Percentiles rank a stretch among this genome's conserved stretches.
phyloP scores from a whole-genome alignment of 2,113 vertebrate species.

The human (Homo sapiens) region DNA sequence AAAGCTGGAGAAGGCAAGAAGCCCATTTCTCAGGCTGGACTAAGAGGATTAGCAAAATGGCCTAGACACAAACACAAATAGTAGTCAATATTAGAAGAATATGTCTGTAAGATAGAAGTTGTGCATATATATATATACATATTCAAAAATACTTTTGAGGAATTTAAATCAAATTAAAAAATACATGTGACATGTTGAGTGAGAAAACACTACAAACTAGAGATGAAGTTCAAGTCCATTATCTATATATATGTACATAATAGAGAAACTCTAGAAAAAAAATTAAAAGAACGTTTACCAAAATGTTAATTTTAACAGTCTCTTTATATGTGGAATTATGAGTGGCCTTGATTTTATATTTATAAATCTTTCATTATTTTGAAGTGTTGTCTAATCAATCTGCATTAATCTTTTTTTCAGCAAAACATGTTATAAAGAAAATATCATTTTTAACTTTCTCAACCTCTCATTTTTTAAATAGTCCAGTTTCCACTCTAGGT shows the following conservation, averaged over 20 bases:
- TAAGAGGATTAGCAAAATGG: background rate
- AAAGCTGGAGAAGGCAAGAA: background rate
- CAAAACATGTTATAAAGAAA: background rate
- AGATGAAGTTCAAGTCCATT: background rate
- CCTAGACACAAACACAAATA: background rate
- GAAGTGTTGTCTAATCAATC: background rate
- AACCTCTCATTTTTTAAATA: background rate
- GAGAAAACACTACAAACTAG: background rate
- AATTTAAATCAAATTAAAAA: slow-evolving; percentile 19
- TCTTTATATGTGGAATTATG: background rate
- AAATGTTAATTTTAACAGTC: background rate
- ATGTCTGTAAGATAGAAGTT: background rate
- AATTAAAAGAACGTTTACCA: background rate
- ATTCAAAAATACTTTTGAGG: background rate
- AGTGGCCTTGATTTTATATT: background rate
- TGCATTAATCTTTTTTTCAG: background rate
- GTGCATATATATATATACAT: background rate
- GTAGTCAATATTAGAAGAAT: background rate
- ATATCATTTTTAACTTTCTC: background rate
- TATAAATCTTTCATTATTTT: background rate
- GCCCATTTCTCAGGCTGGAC: background rate
- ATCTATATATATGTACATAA: background rate
- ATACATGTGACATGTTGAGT: background rate
- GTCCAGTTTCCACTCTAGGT: background rate
- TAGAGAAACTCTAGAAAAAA: background rate